A percentile compares a stretch with the other conserved stretches of the same genome.
Conservation (phyloP, 2,797 vertebrate species). For the Pempheris klunzingeri region DNA sequence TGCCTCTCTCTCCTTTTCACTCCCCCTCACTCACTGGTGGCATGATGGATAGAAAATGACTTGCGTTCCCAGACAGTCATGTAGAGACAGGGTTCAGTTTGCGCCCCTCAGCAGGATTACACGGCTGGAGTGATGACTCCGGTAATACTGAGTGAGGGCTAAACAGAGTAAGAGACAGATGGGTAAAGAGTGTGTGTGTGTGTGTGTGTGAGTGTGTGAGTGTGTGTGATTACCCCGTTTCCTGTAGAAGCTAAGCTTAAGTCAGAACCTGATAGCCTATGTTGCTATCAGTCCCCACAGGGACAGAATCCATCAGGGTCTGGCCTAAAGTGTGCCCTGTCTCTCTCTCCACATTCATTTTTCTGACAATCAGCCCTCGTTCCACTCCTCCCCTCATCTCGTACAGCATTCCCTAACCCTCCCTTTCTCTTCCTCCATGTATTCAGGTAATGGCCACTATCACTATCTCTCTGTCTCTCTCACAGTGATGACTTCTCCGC, state of each 20-base stretch:
- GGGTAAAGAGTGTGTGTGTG: conserved; percentile 31
- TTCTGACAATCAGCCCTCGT: conserved; percentile 56
- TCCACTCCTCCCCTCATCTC: conserved; percentile 21
- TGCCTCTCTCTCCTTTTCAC: conserved; percentile 12
- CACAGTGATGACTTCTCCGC: conserved; percentile 13
- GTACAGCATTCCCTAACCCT: conserved; percentile 32
- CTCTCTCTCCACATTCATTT: conserved; percentile 59
- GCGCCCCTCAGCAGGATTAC: conserved; percentile 75
- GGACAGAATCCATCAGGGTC: conserved; percentile 75
- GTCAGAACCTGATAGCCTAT: conserved; percentile 63
- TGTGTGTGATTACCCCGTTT: conserved; percentile 53
- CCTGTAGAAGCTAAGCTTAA: conserved; percentile 57
- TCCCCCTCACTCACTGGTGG: conserved; percentile 31
- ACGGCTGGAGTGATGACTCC: conserved; percentile 73
- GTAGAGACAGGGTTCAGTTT: conserved; percentile 73
- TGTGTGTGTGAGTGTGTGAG: conserved; percentile 23
- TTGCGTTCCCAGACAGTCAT: conserved; percentile 64
- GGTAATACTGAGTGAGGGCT: conserved; percentile 71
- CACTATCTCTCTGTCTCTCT: conserved; percentile 6
- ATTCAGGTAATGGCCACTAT: conserved; percentile 27
- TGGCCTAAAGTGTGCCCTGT: conserved; percentile 62
- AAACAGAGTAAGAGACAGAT: conserved; percentile 65
- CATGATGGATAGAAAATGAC: conserved; percentile 75
- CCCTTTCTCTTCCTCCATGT: conserved; percentile 20
- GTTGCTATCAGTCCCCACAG: conserved; percentile 63